Base-by-base conservation (phyloP, 2,888 invertebrate genomes). In the Aleiodes alternator region DNA sequence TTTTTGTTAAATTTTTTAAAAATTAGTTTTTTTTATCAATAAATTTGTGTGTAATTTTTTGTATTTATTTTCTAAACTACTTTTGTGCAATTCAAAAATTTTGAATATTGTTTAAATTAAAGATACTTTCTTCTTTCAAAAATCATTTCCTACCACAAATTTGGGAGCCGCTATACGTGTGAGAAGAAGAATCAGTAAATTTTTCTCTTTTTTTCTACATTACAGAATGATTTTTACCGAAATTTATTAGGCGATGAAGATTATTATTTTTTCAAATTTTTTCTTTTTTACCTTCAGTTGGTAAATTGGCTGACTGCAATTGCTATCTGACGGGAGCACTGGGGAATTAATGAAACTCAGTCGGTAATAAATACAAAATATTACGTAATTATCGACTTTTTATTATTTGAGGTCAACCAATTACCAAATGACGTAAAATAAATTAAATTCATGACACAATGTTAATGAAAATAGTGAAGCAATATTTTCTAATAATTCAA, bases 91-190 rank as follows among this genome's bases (percentile, higher is more conserved):
- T 80, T 78, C 23, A 53, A 76, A 76, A 66, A 76, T 78, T 78
- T 66, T 72, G 73, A 69, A 43, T 76, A 73, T 79, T 68, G 38
- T 78, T 76, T 51, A 73, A 12, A 53, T 71, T 57, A 72, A 43
- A 59, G 61, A 78, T 76, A 71, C 50, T 70, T 56, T 75, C 76
- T 76, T 80, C 56, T 80, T 73, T 64, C 76, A 61, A 74, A 53
- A 69, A 71, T 75, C 38, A 34, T 78, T 73, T 83, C 84, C 84
- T 82, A 83, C 82, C 82, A 79, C 80, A 78, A 81, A 75, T 69
- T 79, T 77, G 80, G 79, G 77, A 81, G 80, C 84, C 79, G 79
- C 82, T 81, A 81, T 43, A 43, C 76, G 73, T 79, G 73, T 51
- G 59, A 78, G 70, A 76, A 80, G 73, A 79, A 80, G 72, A 75